Conservation (phyloP, 2,888 invertebrate genomes). For the Cylloceria caligata region DNA sequence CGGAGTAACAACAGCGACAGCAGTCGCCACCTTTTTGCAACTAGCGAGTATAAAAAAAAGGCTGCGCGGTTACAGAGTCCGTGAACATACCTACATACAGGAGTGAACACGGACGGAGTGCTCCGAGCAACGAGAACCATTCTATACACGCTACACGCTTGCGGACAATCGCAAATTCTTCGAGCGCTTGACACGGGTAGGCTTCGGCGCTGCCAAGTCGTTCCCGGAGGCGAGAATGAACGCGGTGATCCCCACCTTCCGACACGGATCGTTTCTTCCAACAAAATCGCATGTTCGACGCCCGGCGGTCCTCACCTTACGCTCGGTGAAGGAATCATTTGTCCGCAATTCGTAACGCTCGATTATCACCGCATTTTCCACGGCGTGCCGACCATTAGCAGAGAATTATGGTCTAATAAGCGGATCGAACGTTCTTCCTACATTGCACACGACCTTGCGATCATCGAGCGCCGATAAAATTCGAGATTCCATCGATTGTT, state of each 20-base stretch:
- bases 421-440: conserved; percentile 15
- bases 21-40: conserved; percentile 45
- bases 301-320: conserved; percentile 27
- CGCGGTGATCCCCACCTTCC: neutral
- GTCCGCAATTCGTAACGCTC: conserved; percentile 34
- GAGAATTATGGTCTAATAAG: conserved; percentile 33
- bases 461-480: neutral
- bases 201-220: conserved; percentile 17
- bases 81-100: neutral
- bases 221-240: conserved; percentile 20
- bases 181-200: neutral
- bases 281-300: conserved; percentile 21
- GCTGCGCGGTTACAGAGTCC: conserved; percentile 7
- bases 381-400: conserved; percentile 25
- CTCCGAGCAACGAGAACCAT: neutral
- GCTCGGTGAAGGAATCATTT: neutral
- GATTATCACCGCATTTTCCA: conserved; percentile 45
- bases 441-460: conserved; percentile 5
- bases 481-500: neutral
- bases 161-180: neutral
- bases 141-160: neutral
- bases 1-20: conserved; percentile 10
- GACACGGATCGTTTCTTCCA: conserved; percentile 24
- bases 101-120: neutral
- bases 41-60: conserved; percentile 37